Base-by-base conservation (phyloP, 2,113 vertebrate species). In the Larimichthys crocea region DNA sequence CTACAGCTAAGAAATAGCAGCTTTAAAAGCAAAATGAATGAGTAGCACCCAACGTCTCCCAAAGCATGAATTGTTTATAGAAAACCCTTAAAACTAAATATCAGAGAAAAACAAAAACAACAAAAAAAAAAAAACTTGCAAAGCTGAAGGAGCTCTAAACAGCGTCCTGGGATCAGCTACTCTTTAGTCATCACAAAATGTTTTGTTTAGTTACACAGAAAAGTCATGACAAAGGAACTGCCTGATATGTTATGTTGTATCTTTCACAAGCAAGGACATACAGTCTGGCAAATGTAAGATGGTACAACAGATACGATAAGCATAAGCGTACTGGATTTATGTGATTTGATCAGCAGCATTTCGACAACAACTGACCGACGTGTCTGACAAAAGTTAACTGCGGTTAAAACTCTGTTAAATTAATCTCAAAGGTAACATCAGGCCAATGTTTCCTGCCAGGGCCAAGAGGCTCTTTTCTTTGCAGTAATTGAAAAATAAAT, bases 221-320 rank as follows among this genome's bases (percentile, higher is more conserved):
- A 63, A 85, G 59, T 74, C 46, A 55, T 48, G 79, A 69, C 71
- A 76, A 74, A 66, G 82, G 11, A 73, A 17, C 22, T 7, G 83
- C 59, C 26, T 59, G 50, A 26, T 62, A 42, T 67, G 22, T 63
- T 73, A 82, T 88, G 80, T 76, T 83, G 35, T 80, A 83, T 88
- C 67, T 83, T 77, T 77, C 59, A 60, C 71, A 86, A 76, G 83
- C 50, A 80, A 74, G 68, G 35, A 59, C 35, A 35, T 65, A 46
- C 46, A 77, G 48, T 70, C 19, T 55, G 73, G 61, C 71, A 52
- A 73, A 75, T 61, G 40, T 46, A 59, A 59, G 53, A 49, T 66
- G 49, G 60, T 22, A 26, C 63, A 46, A 53, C 5, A 61, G 72
- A 49, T 22, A 57, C 19, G 26, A 26, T 26, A 26, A 26, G 26